Conservation (phyloP, 2,888 invertebrate genomes). For the Melinaea marsaeus region DNA sequence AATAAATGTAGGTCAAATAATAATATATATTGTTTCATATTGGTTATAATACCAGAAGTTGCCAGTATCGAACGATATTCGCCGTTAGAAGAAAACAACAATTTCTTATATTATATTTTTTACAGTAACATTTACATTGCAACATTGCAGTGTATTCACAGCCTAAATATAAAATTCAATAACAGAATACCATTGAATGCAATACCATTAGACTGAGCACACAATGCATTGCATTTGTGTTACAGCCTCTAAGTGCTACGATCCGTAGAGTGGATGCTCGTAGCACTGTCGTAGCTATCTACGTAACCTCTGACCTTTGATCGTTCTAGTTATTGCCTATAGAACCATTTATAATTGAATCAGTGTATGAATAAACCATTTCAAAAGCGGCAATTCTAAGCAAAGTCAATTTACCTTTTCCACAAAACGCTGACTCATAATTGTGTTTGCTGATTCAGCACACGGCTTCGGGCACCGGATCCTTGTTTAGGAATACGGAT, state of each 20-base stretch:
- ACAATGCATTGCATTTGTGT: background rate
- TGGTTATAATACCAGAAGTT: too few relatives aligned
- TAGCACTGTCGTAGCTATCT: conserved; percentile 41
- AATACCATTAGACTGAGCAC: too few relatives aligned
- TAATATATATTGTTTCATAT: too few relatives aligned
- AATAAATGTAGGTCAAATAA: background rate
- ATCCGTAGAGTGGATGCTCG: conserved; percentile 33
- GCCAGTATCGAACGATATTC: too few relatives aligned
- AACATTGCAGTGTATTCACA: too few relatives aligned
- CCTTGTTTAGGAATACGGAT: too few relatives aligned
- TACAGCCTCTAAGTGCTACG: conserved; percentile 37
- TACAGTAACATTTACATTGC: too few relatives aligned
- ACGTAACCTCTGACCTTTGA: conserved; percentile 56
- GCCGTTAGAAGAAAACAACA: too few relatives aligned
- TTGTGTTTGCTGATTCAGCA: conserved; percentile 12
- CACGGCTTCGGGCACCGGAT: background rate
- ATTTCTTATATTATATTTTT: too few relatives aligned
- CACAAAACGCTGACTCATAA: conserved; percentile 17
- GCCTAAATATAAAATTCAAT: too few relatives aligned
- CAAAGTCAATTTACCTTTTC: conserved; percentile 16
- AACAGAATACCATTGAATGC: too few relatives aligned
- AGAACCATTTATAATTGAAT: conserved; percentile 52
- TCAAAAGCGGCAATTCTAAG: conserved; percentile 33
- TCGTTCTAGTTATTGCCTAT: conserved; percentile 41
- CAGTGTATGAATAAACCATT: conserved; percentile 57